These are phyloP conservation scores for Magallana angulata DNA, from an alignment of 1,140 invertebrate genomes.

Conservation along the genomic window DNA sequence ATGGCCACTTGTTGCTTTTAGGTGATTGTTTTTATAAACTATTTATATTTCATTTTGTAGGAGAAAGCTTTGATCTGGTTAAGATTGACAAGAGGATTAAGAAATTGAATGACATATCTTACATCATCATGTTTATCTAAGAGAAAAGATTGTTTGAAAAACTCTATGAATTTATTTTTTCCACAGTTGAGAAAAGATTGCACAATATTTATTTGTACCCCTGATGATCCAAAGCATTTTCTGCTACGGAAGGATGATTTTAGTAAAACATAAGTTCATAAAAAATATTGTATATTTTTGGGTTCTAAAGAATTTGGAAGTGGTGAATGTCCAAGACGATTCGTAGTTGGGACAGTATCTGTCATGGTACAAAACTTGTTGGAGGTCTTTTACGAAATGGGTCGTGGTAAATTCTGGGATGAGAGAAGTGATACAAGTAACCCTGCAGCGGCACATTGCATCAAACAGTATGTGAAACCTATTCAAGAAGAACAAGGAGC, in stretches of 20 bases:
- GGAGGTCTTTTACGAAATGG: background rate
- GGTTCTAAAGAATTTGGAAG: no score
- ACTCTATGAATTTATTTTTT: constrained; percentile 9
- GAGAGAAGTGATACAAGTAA: background rate
- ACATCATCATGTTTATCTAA: no score
- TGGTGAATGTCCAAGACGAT: background rate
- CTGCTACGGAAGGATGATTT: constrained; percentile 51
- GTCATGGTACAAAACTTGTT: no score
- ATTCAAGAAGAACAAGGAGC: background rate
- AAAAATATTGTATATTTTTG: background rate
- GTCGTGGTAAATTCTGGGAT: constrained; percentile 42
- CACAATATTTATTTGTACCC: constrained; percentile 25
- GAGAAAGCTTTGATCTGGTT: no score
- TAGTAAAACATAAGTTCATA: constrained; percentile 50
- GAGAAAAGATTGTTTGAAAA: constrained; percentile 19
- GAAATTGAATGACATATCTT: no score
- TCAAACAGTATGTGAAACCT: background rate
- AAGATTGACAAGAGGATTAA: no score
- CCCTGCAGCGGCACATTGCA: constrained; percentile 4
- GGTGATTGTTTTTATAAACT: no score
- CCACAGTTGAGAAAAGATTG: background rate
- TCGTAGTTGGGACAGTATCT: constrained; percentile 46
- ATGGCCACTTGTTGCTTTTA: no score
- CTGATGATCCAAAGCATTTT: constrained; percentile 47
- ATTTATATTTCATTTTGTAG: no score